phyloP scores from a whole-genome alignment of 2,888 invertebrate genomes.

The Ophion ellenae region DNA sequence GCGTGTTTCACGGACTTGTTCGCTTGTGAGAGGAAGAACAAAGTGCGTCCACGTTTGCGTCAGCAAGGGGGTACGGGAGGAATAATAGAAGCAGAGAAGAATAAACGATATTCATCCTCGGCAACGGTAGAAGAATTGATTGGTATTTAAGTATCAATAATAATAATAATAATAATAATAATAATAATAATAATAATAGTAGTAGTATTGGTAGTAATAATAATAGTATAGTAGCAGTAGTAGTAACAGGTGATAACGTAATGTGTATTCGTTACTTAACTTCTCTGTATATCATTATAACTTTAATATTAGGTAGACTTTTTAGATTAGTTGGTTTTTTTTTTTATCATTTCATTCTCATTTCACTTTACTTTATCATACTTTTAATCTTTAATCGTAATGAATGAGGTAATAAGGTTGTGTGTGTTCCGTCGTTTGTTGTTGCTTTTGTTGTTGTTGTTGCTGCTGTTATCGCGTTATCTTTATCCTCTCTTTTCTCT shows the following conservation, averaged over 20 bases:
- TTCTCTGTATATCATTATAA: slow-evolving; percentile 81
- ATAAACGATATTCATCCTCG: slow-evolving; percentile 45
- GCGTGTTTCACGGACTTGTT: background rate
- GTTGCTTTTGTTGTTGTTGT: slow-evolving; percentile 65
- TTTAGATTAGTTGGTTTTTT: slow-evolving; percentile 77
- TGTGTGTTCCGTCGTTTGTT: slow-evolving; percentile 76
- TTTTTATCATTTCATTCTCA: slow-evolving; percentile 70
- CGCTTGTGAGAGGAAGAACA: background rate
- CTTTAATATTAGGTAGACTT: slow-evolving; percentile 83
- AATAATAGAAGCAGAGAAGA: slow-evolving; percentile 49
- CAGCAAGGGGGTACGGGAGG: background rate
- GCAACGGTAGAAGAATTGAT: slow-evolving; percentile 61
- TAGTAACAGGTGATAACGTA: slow-evolving; percentile 79
- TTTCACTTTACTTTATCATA: slow-evolving; percentile 75
- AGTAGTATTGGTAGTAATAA: slow-evolving; percentile 75
- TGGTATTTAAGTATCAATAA: slow-evolving; percentile 64
- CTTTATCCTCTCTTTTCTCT: slow-evolving; percentile 65
- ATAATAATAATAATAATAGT: slow-evolving; percentile 70
- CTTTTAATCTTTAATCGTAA: slow-evolving; percentile 81
- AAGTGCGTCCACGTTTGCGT: slow-evolving; percentile 48
- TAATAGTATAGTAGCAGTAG: slow-evolving; percentile 73
- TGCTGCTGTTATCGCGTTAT: slow-evolving; percentile 65
- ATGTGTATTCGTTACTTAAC: slow-evolving; percentile 80
- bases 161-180: slow-evolving; percentile 68
- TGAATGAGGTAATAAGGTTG: slow-evolving; percentile 84